Conservation (phyloP, 2,888 invertebrate genomes). For the Coleophora flavipennella region DNA sequence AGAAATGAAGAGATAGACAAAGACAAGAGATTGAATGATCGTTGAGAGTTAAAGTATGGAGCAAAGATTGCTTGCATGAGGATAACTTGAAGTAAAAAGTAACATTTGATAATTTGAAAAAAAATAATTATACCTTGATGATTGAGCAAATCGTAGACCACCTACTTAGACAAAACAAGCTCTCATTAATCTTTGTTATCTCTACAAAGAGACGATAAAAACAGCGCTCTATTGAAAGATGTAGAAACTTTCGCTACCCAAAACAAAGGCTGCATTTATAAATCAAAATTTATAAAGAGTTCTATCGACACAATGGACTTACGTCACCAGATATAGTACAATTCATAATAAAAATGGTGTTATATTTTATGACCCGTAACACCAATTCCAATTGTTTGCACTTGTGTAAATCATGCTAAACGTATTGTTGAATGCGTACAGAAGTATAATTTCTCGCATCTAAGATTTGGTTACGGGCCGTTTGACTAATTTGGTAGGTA, state of each 20-base stretch:
- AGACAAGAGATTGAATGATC: no score
- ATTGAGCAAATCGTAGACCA: no score
- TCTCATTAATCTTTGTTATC: no score
- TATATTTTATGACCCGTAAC: constrained; percentile 56
- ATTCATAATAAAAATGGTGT: constrained; percentile 35
- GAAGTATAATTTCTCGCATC: constrained; percentile 36
- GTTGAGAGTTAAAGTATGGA: no score
- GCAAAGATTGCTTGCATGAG: no score
- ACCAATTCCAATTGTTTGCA: constrained; percentile 41
- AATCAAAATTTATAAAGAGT: constrained; percentile 25
- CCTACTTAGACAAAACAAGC: no score
- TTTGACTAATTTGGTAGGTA: constrained; percentile 30
- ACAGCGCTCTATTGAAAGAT: no score
- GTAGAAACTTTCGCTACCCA: constrained; percentile 14
- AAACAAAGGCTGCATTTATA: constrained; percentile 26
- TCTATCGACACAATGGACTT: constrained; percentile 26
- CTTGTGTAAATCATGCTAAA: constrained; percentile 29
- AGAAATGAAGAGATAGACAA: no score
- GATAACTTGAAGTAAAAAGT: no score
- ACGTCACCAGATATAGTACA: constrained; percentile 28
- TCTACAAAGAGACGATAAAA: no score
- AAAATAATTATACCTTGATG: no score
- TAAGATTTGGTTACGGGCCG: constrained; percentile 42
- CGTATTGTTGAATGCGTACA: constrained; percentile 20
- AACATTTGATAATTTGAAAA: no score